Evolutionary conservation across 2,113 vertebrate genomes (phyloP), one percentile per base, ranked within the genome.

Genomic region (Alethe diademata): DNA sequence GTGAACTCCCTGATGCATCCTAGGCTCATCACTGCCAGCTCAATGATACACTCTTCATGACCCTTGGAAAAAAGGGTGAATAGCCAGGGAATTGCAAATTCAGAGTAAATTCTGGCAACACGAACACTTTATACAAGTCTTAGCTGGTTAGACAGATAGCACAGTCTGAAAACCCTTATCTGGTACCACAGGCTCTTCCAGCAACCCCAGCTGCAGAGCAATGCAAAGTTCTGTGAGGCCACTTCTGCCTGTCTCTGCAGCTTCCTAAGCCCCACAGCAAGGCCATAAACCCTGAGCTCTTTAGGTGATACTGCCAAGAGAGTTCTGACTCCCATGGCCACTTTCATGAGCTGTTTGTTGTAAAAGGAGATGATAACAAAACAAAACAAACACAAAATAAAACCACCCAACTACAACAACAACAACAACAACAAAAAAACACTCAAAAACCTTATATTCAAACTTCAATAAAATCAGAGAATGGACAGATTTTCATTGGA

Each of bases 11-110:
- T 54, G 74, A 38, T 87, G 90, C 72, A 45, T 76, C 90, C 78
- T 56, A 58, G 66, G 78, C 93, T 93, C 87, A 86, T 71, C 81
- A 23, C 67, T 85, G 78, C 85, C 84, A 86, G 69, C 62, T 95
- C 95, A 51, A 15, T 31, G 78, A 73, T 45, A 66, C 58, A 85
- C 91, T 90, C 91, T 92, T 96, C 94, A 62, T 38, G 74, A 83
- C 78, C 94, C 95, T 74, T 79, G 87, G 81, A 95, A 90, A 85
- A 94, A 91, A 66, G 57, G n/a, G 91, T 84, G 69, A 58, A 90
- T 50, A 86, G 73, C 45, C 89, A 89, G 65, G 66, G 93, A 92
- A 65, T 54, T 93, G 86, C 86, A 91, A 81, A 86, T 62, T 82
- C 81, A 75, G 50, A 3, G 50, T 47, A 48, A 84, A 47, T 87